Evolutionary conservation across 2,113 vertebrate species (phyloP), one percentile per base, ranked within the genome.

Genomic region (Oreotragus oreotragus): DNA sequence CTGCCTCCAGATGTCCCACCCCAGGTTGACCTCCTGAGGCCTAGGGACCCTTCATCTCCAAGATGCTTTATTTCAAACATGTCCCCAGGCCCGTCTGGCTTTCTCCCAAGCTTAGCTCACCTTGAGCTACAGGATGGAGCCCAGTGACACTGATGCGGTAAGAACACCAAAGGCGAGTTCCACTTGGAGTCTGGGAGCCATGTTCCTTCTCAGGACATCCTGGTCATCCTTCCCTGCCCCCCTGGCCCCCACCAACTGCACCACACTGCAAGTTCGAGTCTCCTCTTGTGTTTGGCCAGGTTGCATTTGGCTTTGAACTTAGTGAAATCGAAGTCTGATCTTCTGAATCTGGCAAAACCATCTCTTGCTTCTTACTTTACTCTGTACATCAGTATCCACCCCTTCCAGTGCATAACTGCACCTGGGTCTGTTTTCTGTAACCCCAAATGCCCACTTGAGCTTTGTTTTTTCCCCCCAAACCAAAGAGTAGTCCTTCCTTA

Each of bases 91-190:
- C 19, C 57, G 33, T 60, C 55, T 58, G 55, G 47, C 81, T 85
- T 91, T 45, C 55, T 25, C 60, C 64, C 25, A 25, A 51, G 81
- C 27, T 58, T 23, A 27, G 53, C 66, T 85, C 2, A 13, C 25
- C n/a, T 80, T 27, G 45, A 57, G n/a, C 77, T 16, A 2, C 23
- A 36, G 39, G 73, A 57, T 5, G 39, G 57, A 66, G 21, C 84
- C 76, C 85, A 4, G 0, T 7, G 12, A 77, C 9, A 6, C 57
- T 2, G n/a, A 39, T 0, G 10, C 33, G 33, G 28, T 7, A 30
- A n/a, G 64, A 45, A 33, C 1, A n/a, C 15, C 92, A 9, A 43
- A 43, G 79, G 39, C 62, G 4, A 21, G 84, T n/a, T 28, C 36
- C 19, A 28, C 70, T 3, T 30, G 1, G 7, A 27, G 55, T 28